Evolutionary conservation across 2,888 invertebrate genomes (phyloP).

Genomic region (Drosophila hamatofila): DNA sequence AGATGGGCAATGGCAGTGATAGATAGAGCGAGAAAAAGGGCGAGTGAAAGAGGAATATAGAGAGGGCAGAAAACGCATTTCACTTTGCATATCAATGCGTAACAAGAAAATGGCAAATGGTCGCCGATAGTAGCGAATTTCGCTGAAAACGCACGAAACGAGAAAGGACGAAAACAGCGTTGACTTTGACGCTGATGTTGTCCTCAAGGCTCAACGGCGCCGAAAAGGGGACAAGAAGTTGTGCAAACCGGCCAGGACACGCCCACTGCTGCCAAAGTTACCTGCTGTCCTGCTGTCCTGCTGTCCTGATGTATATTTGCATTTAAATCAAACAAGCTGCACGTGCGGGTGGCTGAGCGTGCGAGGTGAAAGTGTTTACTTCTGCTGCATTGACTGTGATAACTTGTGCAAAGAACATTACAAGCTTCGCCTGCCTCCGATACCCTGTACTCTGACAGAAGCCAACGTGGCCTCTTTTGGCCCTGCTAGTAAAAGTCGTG

Average conservation of each 20-base stretch:
- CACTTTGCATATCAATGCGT: conserved; percentile 69
- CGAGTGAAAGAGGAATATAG: not conserved
- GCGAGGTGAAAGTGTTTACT: conserved; percentile 10
- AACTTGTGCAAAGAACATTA: conserved; percentile 29
- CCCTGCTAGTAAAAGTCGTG: not conserved
- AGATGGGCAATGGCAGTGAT: not conserved
- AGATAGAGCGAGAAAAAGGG: not conserved
- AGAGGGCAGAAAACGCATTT: conserved; percentile 57
- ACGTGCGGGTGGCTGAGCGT: not conserved
- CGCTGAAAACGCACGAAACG: not conserved
- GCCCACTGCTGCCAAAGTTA: conserved; percentile 12
- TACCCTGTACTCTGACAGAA: conserved; percentile 25
- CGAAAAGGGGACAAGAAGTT: conserved; percentile 1
- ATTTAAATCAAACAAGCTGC: conserved; percentile 65
- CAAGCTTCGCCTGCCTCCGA: conserved; percentile 35
- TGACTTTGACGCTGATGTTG: conserved; percentile 35
- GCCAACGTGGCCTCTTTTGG: not conserved
- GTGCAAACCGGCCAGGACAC: conserved; percentile 8
- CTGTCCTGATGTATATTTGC: conserved; percentile 62
- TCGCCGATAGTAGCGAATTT: conserved; percentile 33
- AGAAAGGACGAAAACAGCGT: conserved; percentile 14
- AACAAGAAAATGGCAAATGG: conserved; percentile 38
- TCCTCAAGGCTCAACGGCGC: conserved; percentile 1
- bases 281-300: conserved; percentile 41
- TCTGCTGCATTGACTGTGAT: conserved; percentile 26